phyloP scores from a whole-genome alignment of 2,888 invertebrate species.

The Reticulitermes lucifugus region DNA sequence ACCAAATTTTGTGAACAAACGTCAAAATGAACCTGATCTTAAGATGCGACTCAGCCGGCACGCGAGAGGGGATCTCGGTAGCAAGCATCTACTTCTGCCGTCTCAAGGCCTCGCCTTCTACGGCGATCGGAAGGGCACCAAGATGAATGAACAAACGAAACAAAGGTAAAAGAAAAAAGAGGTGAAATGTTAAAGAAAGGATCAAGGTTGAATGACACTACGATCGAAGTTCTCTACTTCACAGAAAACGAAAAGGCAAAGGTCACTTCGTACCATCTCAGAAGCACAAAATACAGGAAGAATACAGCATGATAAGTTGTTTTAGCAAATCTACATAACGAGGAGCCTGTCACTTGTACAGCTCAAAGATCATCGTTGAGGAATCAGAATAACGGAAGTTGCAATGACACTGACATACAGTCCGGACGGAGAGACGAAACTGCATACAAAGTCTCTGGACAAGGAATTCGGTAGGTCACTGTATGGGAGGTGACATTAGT shows the following conservation, averaged over 20 bases:
- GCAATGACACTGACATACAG: too few species aligned
- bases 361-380: too few species aligned
- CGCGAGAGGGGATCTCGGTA: neutral
- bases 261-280: neutral
- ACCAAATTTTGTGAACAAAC: too few species aligned
- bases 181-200: constrained; percentile 28
- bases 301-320: too few species aligned
- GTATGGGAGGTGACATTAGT: too few species aligned
- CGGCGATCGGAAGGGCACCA: constrained; percentile 38
- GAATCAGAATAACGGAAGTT: too few species aligned
- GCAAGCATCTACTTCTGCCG: neutral
- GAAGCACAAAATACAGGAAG: neutral
- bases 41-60: neutral
- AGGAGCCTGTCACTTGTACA: too few species aligned
- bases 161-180: constrained; percentile 1
- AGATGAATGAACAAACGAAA: constrained; percentile 34
- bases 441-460: too few species aligned
- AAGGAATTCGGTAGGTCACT: too few species aligned
- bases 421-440: too few species aligned
- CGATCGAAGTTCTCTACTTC: constrained; percentile 4
- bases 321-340: too few species aligned
- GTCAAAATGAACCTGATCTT: too few species aligned
- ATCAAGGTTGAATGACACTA: constrained; percentile 33
- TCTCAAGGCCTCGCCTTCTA: constrained; percentile 43
- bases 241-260: constrained; percentile 22